Base-by-base conservation (phyloP, 2,797 vertebrate genomes). In the Lerista edwardsae region DNA sequence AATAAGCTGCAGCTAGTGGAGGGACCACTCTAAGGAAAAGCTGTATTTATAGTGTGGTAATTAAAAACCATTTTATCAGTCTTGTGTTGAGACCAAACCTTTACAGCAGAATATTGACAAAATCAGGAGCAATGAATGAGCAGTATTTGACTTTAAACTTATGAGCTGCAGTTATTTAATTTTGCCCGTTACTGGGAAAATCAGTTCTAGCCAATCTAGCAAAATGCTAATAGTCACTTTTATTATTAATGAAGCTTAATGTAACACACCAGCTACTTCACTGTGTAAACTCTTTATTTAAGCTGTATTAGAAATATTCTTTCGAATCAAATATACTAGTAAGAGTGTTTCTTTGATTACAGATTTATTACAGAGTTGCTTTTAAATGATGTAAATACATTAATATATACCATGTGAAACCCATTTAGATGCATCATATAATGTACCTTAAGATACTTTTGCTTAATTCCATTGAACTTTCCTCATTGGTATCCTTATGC, bases 41-140 rank as follows among this genome's bases (percentile, higher is more conserved):
- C 97, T 96, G 96, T 96, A 96, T 97, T 97, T 97, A 96, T 96
- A 96, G 96, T 91, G 95, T 97, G 96, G 97, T 99, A 98, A 98
- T 99, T 99, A 99, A 98, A 98, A 98, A 95, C 95, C 95, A 95
- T 98, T 99, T 98, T 96, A 98, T 98, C 97, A 98, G 95, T 92
- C 91, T 94, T 88, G 93, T 93, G 91, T 93, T 93, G 95, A 95
- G 96, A 95, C 94, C 93, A 93, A 93, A 95, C 94, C 95, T 96
- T 95, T 96, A 94, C 93, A 91, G 96, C 67, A 92, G 95, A 92
- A 88, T 97, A 98, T 97, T 94, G 98, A 98, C 95, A 93, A 95
- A 94, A 93, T 94, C 94, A 88, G 92, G 90, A 94, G 96, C 95
- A 95, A 91, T 94, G 94, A 96, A 92, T 95, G 97, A 97, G 96